Evolutionary conservation across 2,888 invertebrate species (phyloP).

Genomic region (Eupithecia vulgata): DNA sequence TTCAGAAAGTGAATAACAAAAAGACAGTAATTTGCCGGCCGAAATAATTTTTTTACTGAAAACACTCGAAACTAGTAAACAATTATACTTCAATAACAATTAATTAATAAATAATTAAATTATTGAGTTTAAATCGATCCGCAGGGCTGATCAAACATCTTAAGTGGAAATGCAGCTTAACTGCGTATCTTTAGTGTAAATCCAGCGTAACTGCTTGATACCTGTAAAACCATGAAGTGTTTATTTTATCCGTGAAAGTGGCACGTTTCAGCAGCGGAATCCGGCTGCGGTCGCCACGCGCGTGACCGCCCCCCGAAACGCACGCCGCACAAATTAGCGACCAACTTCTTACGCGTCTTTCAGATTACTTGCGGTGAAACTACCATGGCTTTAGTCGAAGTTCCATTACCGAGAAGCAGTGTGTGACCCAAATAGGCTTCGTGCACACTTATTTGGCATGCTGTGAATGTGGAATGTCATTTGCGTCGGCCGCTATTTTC

Average conservation of each 20-base stretch:
- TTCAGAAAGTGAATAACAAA: too few relatives aligned
- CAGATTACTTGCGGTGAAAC: constrained; percentile 77
- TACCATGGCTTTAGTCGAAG: constrained; percentile 54
- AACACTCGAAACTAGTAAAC: too few relatives aligned
- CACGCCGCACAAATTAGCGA: constrained; percentile 75
- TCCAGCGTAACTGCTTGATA: background rate
- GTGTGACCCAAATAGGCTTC: constrained; percentile 75
- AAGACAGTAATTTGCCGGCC: too few relatives aligned
- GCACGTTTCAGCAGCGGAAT: constrained; percentile 66
- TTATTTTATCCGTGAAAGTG: constrained; percentile 26
- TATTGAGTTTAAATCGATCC: too few relatives aligned
- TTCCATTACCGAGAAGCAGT: constrained; percentile 72
- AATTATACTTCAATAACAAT: too few relatives aligned
- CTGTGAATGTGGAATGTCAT: constrained; percentile 73
- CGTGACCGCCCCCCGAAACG: constrained; percentile 75
- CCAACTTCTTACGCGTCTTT: constrained; percentile 65
- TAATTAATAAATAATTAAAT: too few relatives aligned
- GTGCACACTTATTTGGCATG: constrained; percentile 69
- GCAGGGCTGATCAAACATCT: too few relatives aligned
- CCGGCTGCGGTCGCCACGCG: constrained; percentile 68
- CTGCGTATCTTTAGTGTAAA: background rate
- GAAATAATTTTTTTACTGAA: too few relatives aligned
- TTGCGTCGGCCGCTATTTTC: constrained; percentile 68
- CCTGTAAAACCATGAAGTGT: constrained; percentile 9
- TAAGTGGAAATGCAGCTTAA: too few relatives aligned